These are phyloP conservation scores for Oryctes rhinoceros DNA, from an alignment of 1,140 invertebrate genomes.

Conservation along the genomic window DNA sequence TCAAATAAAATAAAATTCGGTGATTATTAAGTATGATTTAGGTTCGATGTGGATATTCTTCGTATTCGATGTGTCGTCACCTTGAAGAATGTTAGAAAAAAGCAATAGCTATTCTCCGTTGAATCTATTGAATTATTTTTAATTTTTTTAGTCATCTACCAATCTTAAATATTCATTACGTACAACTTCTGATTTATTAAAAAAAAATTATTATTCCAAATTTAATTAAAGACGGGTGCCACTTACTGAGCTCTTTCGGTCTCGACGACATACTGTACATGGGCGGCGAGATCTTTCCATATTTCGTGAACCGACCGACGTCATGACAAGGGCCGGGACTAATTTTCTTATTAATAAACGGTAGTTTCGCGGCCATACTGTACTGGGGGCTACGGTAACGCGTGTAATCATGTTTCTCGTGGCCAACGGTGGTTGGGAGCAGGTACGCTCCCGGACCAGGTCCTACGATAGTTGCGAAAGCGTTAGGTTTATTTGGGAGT, in stretches of 20 bases:
- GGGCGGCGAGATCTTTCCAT: constrained; percentile 62
- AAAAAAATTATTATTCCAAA: too few species aligned
- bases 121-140: too few species aligned
- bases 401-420: constrained; percentile 65
- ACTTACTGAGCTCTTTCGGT: constrained; percentile 31
- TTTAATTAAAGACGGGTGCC: background rate
- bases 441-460: constrained; percentile 71
- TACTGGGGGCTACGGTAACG: constrained; percentile 68
- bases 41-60: too few species aligned
- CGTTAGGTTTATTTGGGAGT: background rate
- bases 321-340: constrained; percentile 66
- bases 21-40: too few species aligned
- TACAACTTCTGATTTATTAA: too few species aligned
- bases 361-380: constrained; percentile 63
- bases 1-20: too few species aligned
- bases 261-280: constrained; percentile 59
- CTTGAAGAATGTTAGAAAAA: too few species aligned
- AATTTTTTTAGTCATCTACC: too few species aligned
- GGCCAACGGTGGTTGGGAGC: constrained; percentile 68
- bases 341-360: constrained; percentile 42
- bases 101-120: too few species aligned
- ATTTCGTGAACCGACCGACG: constrained; percentile 59
- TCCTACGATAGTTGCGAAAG: constrained; percentile 57
- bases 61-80: too few species aligned
- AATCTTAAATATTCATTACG: too few species aligned